Conservation (phyloP, 2,888 invertebrate species). For the Perithous albicinctus region DNA sequence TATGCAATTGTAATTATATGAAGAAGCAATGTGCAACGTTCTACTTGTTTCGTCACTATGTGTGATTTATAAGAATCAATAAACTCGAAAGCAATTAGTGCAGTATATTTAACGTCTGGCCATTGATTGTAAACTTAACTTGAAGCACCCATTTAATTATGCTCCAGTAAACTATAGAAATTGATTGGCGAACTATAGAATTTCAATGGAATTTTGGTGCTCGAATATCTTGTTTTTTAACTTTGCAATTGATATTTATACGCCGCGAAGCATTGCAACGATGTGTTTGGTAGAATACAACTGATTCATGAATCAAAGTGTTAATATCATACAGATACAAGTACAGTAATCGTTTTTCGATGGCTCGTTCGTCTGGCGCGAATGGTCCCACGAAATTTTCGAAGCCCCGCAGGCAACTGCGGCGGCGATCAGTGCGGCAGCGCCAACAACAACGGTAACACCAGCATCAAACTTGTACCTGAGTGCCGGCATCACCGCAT, state of each 20-base stretch:
- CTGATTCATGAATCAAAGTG: conserved; percentile 24
- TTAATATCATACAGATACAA: conserved; percentile 17
- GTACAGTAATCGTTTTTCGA: conserved; percentile 64
- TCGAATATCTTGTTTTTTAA: neutral
- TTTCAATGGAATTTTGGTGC: neutral
- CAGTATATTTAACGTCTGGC: no score
- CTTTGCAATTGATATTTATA: neutral
- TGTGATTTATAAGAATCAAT: no score
- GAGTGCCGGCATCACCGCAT: conserved; percentile 67
- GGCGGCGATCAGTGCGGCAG: conserved; percentile 36
- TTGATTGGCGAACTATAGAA: neutral
- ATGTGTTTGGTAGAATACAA: conserved; percentile 9
- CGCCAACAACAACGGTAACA: conserved; percentile 61
- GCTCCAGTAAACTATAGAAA: neutral
- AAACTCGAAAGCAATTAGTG: no score
- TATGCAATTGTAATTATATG: no score
- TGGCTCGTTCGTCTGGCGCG: conserved; percentile 60
- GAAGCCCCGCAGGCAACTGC: conserved; percentile 33
- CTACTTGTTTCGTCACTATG: no score
- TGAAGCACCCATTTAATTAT: neutral
- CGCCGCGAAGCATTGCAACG: neutral
- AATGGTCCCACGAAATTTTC: conserved; percentile 56
- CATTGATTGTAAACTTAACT: neutral
- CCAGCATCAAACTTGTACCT: conserved; percentile 52
- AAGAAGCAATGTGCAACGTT: no score